Base-by-base conservation (phyloP, 2,888 invertebrate genomes). In the Pachymerium ferrugineum region DNA sequence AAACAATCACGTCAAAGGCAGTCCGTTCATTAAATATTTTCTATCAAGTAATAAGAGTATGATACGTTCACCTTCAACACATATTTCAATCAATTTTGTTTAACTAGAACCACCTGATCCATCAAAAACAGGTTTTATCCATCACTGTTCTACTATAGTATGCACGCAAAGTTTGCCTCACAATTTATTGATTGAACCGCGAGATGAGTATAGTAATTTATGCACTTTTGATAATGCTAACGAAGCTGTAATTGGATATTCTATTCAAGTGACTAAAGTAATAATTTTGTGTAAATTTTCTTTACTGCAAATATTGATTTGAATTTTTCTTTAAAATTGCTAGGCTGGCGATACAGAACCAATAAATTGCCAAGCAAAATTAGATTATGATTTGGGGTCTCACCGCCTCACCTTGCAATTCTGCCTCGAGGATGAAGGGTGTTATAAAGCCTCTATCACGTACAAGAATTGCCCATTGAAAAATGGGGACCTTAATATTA, bases 401-500 rank as follows among this genome's bases (percentile, higher is more conserved):
- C 89, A 91, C 78, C 88, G 91, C 78, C 89, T 94, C 75, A 88
- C 88, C 75, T 86, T 93, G 79, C 87, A 90, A 79, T 87, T 94
- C 76, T 88, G 89, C 79, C 91, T 95, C 83, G 87, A 90, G 33
- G 86, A 87, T 78, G 89, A 93, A 76, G 93, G 92, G 71, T 91
- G 93, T 80, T 92, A 90, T 84, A 89, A 90, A 79, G 93, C 93
- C 74, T 87, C 87, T 16, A 90, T 95, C 72, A 88, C 88, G 79
- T 92, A 91, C 81, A 87, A 89, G 74, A 89, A 89, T 68, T 86
- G 87, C 76, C 87, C 89, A 80, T 84, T 95, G 79, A 91, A 91
- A 79, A 93, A 94, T 81, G 95, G 94, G 30, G 92, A 93, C 82
- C 94, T 95, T 80, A 93, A 93, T 83, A 92, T 94, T 80, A 91